A percentile compares a stretch with the other conserved stretches of the same genome.
Evolutionary conservation across 2,888 invertebrate genomes (phyloP).

Genomic region (Dioctria rufipes): DNA sequence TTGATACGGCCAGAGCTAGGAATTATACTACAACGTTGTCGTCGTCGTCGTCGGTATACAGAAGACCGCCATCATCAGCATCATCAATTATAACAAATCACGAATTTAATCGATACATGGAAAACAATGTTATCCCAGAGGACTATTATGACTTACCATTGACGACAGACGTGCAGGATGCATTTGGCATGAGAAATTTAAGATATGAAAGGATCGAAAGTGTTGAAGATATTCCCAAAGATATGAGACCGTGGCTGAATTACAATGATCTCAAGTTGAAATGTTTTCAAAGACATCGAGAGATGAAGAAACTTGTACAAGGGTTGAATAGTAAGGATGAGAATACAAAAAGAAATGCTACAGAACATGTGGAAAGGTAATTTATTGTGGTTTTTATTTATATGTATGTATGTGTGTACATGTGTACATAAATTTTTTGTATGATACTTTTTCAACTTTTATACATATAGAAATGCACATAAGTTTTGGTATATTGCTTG

Average conservation of each 20-base stretch:
- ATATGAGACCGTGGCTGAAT: constrained; percentile 58
- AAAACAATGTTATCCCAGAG: constrained; percentile 56
- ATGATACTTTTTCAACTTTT: background rate
- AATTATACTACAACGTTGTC: constrained; percentile 58
- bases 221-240: constrained; percentile 57
- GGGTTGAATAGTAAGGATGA: constrained; percentile 57
- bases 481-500: constrained; percentile 23
- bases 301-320: constrained; percentile 56
- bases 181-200: constrained; percentile 58
- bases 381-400: background rate
- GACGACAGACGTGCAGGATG: constrained; percentile 12
- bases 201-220: constrained; percentile 54
- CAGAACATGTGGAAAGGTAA: constrained; percentile 59
- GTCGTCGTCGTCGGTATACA: background rate
- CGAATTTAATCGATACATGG: constrained; percentile 57
- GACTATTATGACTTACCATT: constrained; percentile 56
- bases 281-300: constrained; percentile 57
- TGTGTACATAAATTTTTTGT: background rate
- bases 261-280: constrained; percentile 56
- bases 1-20: constrained; percentile 60
- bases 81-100: constrained; percentile 49
- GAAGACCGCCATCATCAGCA: background rate
- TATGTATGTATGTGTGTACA: background rate
- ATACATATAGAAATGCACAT: background rate
- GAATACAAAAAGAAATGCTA: constrained; percentile 49